Conservation (phyloP, 2,888 invertebrate species). For the Mythimna ferrago region DNA sequence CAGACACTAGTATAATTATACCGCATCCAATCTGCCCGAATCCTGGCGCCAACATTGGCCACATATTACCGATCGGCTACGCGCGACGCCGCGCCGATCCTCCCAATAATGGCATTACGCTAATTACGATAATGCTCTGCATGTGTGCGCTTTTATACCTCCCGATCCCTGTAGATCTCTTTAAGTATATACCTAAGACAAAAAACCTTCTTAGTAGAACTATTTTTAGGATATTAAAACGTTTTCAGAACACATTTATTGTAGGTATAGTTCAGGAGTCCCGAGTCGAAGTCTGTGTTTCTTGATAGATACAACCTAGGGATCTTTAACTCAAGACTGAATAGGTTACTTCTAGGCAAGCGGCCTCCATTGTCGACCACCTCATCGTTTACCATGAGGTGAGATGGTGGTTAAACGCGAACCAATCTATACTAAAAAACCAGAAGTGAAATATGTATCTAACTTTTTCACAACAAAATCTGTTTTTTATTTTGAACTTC, state of each 20-base stretch:
- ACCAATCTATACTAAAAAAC: not conserved
- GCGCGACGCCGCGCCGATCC: conserved; percentile 75
- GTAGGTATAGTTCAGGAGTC: no score
- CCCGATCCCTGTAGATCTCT: conserved; percentile 3
- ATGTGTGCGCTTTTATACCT: conserved; percentile 48
- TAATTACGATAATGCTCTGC: conserved; percentile 75
- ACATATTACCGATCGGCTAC: conserved; percentile 78
- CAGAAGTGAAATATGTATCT: no score
- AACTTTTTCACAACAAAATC: no score
- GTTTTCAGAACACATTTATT: no score
- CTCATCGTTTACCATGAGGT: not conserved
- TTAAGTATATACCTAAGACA: not conserved
- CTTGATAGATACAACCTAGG: not conserved
- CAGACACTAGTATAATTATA: not conserved
- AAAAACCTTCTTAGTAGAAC: not conserved
- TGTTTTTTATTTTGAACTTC: no score
- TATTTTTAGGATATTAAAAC: no score
- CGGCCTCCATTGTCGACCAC: not conserved
- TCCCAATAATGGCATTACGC: conserved; percentile 74
- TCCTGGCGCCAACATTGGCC: conserved; percentile 27
- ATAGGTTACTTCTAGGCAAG: not conserved
- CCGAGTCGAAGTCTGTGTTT: no score
- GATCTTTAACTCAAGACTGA: not conserved
- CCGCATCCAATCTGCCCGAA: conserved; percentile 1
- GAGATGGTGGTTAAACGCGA: not conserved